Base-by-base conservation (phyloP, 2,888 invertebrate genomes). In the Cheilosia urbana region DNA sequence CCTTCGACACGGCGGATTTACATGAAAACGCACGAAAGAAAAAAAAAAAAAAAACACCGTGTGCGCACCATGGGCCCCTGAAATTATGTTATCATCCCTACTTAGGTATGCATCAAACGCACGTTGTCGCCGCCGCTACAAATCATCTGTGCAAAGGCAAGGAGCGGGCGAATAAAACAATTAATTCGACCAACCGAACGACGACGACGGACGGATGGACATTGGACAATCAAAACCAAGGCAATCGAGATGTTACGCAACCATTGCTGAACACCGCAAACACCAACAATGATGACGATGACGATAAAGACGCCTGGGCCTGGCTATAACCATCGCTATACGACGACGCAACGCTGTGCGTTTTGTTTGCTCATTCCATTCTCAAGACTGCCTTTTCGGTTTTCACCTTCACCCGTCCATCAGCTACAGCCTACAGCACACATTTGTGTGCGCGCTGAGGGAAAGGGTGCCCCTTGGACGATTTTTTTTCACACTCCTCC, bases 221-320 rank as follows among this genome's bases (percentile, higher is more conserved):
- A 78, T 37, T 53, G 83, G 65, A 71, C 84, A 80, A 84, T 84
- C 84, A 84, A 84, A 84, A 79, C 84, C 84, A 84, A 84, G 84
- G 84, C 84, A 84, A 71, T 84, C 79, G 84, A 80, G 80, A 79
- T 84, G 65, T 84, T 84, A 84, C 84, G 84, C 84, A 84, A 84
- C 75, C 53, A 63, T 78, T 83, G 83, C 83, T 37, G 75, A 69
- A 79, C 69, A 84, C 75, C 84, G 80, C 84, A 80, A 84, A 71
- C 75, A 75, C 73, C 73, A 75, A 19, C 53, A 37, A 13, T 37
- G 73, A 79, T 75, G 69, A 79, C 68, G 78, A 78, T 71, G 83
- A 57, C 55, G 84, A 84, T 84, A 80, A 80, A 75, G 75, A 79
- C 75, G 69, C 69, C 34, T 69, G 79, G 37, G 69, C 69, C 34